Percentiles rank a stretch among this genome's conserved stretches.
Evolutionary conservation across 2,888 invertebrate species (phyloP).

Genomic region (Mythimna vitellina): DNA sequence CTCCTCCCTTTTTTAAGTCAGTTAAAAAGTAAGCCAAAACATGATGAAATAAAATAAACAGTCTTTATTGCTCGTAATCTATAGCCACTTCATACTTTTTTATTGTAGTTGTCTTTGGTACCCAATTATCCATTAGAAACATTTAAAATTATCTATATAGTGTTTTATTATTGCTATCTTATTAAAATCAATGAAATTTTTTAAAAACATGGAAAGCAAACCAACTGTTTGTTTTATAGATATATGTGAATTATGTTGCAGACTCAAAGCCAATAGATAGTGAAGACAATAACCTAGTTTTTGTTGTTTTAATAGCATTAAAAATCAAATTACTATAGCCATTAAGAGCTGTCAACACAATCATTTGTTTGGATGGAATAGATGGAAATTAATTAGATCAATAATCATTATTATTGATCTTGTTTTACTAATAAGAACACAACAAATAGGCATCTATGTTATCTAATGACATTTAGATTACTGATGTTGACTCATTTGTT

Average conservation of each 20-base stretch:
- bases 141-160: neutral
- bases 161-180: too few species aligned
- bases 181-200: too few species aligned
- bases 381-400: constrained; percentile 22
- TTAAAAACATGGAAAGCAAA: neutral
- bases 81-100: neutral
- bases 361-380: constrained; percentile 5
- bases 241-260: neutral
- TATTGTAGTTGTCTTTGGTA: neutral
- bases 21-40: neutral
- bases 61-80: neutral
- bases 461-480: constrained; percentile 46
- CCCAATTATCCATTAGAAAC: neutral
- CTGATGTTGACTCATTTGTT: constrained; percentile 46
- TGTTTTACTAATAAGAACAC: constrained; percentile 24
- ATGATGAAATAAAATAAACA: constrained; percentile 1
- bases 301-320: constrained; percentile 6
- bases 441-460: constrained; percentile 51
- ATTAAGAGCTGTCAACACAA: constrained; percentile 18
- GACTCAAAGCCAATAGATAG: neutral
- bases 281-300: neutral
- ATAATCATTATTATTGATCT: constrained; percentile 18
- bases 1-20: too few species aligned
- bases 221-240: neutral
- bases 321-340: neutral